Evolutionary conservation across 2,113 vertebrate species (phyloP), one percentile per base, ranked within the genome.

Genomic region (Pelecanoides urinatrix): DNA sequence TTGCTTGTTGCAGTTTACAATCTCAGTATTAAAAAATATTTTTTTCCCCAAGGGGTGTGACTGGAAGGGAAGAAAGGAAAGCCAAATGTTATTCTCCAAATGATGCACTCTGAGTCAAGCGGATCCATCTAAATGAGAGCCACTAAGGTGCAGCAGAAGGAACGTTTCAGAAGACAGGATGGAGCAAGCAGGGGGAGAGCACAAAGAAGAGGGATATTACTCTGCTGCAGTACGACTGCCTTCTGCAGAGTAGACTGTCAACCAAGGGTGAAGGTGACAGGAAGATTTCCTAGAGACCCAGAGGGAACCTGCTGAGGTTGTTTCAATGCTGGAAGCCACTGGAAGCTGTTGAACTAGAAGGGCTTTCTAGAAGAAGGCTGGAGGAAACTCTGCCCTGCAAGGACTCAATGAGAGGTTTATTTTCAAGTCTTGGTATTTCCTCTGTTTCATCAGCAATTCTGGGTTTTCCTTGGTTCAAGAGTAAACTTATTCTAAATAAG

Each of bases 151-250:
- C 59, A 79, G 63, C 44, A 67, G 20, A 79, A 71, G 58, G 32
- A 79, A 34, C 4, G 14, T 45, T 86, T 52, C 56, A 32, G 55
- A 66, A 67, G 30, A 67, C 10, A 47, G 36, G 30, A 73, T 34
- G 30, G 17, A 38, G 16, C 16, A 49, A 61, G 20, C 16, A 61
- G 16, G 3, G 34, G 36, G 29, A 63, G 34, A 53, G 16, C 8
- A 80, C 0, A 0, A 72, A 81, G 45, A 30, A 80, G 13, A 0
- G 0, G 53, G 8, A 1, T 56, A 47, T 10, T 68, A 19, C n/a
- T 45, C 38, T 32, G 18, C 34, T 53, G 25, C 59, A 55, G 40
- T 16, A 11, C 40, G 78, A 56, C 17, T 13, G 47, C 36, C 36
- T 88, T 62, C 47, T 42, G 34, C 36, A 49, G n/a, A 53, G 14